Evolutionary conservation across 2,888 invertebrate species (phyloP).

Genomic region (Idaea straminata): DNA sequence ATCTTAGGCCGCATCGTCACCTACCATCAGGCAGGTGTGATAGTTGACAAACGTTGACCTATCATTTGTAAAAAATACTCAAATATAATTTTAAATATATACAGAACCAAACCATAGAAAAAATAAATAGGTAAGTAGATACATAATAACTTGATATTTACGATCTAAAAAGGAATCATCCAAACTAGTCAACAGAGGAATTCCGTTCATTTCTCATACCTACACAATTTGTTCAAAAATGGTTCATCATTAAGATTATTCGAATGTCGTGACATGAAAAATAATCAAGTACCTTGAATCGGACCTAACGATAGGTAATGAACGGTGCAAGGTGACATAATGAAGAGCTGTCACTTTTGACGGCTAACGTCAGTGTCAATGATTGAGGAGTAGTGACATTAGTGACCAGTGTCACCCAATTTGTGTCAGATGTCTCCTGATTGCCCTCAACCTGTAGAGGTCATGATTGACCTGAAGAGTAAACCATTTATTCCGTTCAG

Average conservation of each 20-base stretch:
- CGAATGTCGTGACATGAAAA: constrained; percentile 52
- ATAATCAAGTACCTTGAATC: constrained; percentile 42
- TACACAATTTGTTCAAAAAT: constrained; percentile 56
- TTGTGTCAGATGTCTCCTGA: not conserved
- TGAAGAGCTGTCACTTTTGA: constrained; percentile 19
- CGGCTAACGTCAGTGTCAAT: constrained; percentile 23
- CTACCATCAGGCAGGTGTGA: no score
- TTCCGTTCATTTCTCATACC: constrained; percentile 29
- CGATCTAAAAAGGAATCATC: constrained; percentile 37
- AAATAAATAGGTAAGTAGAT: not conserved
- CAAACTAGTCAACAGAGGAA: not conserved
- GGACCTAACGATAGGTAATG: constrained; percentile 49
- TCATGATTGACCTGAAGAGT: not conserved
- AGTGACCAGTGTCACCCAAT: not conserved
- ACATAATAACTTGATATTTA: constrained; percentile 11
- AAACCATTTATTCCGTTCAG: not conserved
- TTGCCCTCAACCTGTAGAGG: not conserved
- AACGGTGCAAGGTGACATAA: not conserved
- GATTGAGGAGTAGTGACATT: not conserved
- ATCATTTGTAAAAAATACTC: no score
- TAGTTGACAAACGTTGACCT: no score
- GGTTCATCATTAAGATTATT: constrained; percentile 57
- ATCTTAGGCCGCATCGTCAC: no score
- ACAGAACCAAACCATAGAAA: not conserved
- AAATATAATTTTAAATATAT: no score